These are phyloP conservation scores for Theonella swinhoei DNA, from an alignment of 37 sponge, comb jelly and placozoan genomes.

Conservation along the genomic window DNA sequence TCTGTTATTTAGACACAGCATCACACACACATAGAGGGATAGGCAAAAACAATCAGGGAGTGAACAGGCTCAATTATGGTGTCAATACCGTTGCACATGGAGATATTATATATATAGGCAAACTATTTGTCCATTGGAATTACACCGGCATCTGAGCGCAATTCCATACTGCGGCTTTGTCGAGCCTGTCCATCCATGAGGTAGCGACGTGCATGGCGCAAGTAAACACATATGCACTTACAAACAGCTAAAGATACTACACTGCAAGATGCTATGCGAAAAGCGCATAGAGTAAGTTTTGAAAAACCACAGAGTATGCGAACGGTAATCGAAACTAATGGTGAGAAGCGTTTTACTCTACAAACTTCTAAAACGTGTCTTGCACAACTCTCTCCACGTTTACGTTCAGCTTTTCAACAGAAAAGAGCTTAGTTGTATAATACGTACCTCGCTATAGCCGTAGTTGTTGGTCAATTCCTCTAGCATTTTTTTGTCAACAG, in stretches of 20 bases:
- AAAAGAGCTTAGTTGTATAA: too few relatives aligned
- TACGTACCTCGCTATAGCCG: conserved; percentile 65
- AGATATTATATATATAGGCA: too few relatives aligned
- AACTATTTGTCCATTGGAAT: too few relatives aligned
- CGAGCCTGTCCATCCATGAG: too few relatives aligned
- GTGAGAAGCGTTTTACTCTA: background rate
- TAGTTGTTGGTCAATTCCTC: conserved; percentile 38
- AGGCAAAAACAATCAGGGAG: background rate
- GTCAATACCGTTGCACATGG: too few relatives aligned
- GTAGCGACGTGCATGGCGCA: too few relatives aligned
- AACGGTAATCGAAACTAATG: background rate
- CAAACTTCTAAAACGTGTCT: background rate
- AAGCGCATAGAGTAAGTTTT: background rate
- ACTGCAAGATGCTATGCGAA: too few relatives aligned
- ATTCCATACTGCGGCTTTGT: background rate
- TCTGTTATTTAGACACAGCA: too few relatives aligned
- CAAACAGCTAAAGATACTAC: too few relatives aligned
- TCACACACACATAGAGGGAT: background rate
- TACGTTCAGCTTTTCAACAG: too few relatives aligned
- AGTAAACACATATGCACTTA: background rate
- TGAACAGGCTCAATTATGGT: background rate
- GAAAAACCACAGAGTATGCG: background rate
- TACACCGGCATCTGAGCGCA: too few relatives aligned
- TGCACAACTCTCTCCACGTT: too few relatives aligned
- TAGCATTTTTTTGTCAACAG: conserved; percentile 52